Conservation (phyloP, 2,888 invertebrate species). For the Chrysodeixis includens region DNA sequence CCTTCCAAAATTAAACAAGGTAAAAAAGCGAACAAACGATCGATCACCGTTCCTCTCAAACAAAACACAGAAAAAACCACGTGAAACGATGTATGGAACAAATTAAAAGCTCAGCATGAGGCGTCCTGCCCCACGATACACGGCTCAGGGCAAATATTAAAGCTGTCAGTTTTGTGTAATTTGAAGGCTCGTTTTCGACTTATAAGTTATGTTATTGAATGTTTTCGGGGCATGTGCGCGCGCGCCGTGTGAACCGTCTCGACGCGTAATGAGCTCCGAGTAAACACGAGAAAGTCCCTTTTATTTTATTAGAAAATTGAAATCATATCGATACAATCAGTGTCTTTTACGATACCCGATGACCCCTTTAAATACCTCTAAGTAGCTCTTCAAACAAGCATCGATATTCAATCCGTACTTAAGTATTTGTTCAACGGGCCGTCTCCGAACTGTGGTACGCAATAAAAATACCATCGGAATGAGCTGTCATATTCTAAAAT, state of each 20-base stretch:
- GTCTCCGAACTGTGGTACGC: conserved; percentile 46
- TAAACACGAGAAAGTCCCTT: conserved; percentile 68
- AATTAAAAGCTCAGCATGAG: conserved; percentile 89
- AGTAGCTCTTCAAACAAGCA: conserved; percentile 62
- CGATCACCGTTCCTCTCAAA: conserved; percentile 84
- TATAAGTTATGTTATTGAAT: conserved; percentile 88
- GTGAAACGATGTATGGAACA: conserved; percentile 87
- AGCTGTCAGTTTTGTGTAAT: conserved; percentile 88
- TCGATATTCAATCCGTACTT: conserved; percentile 65
- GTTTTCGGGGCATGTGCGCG: conserved; percentile 75
- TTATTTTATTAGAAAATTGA: conserved; percentile 72
- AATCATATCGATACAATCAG: conserved; percentile 76
- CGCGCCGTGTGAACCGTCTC: conserved; percentile 72
- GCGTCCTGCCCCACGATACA: conserved; percentile 71
- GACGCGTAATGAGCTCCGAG: conserved; percentile 70
- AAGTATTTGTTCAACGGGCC: conserved; percentile 66
- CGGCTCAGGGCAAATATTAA: conserved; percentile 86
- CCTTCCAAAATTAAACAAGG: conserved; percentile 86
- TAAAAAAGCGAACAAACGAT: conserved; percentile 87
- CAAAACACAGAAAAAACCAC: conserved; percentile 85
- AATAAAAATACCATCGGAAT: conserved; percentile 70
- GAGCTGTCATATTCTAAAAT: conserved; percentile 72
- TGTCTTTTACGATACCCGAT: conserved; percentile 69
- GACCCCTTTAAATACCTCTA: conserved; percentile 67
- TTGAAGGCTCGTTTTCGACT: conserved; percentile 84